Conservation (phyloP, 2,888 invertebrate species). For the Merodon equestris region DNA sequence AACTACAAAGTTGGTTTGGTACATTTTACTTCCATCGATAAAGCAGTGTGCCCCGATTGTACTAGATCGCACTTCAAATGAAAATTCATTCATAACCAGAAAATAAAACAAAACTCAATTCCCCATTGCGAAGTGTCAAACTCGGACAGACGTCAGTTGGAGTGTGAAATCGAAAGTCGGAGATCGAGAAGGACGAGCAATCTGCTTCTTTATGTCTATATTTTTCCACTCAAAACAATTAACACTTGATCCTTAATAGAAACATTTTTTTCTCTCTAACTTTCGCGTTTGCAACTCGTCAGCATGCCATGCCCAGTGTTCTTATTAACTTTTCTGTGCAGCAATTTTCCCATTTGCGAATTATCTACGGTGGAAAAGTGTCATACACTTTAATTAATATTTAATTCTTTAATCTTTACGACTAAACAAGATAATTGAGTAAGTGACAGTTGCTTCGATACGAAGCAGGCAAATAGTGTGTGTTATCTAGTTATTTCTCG, state of each 20-base stretch:
- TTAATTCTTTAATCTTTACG: conserved; percentile 34
- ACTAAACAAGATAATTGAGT: conserved; percentile 16
- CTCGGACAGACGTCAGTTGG: conserved; percentile 43
- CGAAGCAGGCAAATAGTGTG: too few species aligned
- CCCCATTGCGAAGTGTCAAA: conserved; percentile 14
- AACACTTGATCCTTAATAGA: conserved; percentile 2
- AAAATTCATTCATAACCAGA: conserved; percentile 8
- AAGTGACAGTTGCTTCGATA: not conserved
- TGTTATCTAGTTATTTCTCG: too few species aligned
- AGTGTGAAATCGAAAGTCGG: conserved; percentile 42
- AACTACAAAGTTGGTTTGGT: not conserved
- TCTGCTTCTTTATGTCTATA: conserved; percentile 2
- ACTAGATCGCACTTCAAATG: conserved; percentile 23
- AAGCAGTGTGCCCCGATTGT: conserved; percentile 22
- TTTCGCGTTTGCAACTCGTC: not conserved
- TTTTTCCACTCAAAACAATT: conserved; percentile 22
- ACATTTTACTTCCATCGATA: not conserved
- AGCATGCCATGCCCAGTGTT: conserved; percentile 30
- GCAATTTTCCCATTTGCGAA: not conserved
- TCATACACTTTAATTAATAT: conserved; percentile 48
- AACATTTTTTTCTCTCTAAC: not conserved
- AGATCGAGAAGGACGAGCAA: conserved; percentile 25
- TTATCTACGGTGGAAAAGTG: conserved; percentile 50
- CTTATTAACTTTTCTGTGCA: not conserved
- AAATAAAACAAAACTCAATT: conserved; percentile 1